A percentile compares a stretch with the other conserved stretches of the same genome.
These are phyloP conservation scores for Dendroctonus valens DNA, from an alignment of 1,140 invertebrate genomes.

Conservation along the genomic window DNA sequence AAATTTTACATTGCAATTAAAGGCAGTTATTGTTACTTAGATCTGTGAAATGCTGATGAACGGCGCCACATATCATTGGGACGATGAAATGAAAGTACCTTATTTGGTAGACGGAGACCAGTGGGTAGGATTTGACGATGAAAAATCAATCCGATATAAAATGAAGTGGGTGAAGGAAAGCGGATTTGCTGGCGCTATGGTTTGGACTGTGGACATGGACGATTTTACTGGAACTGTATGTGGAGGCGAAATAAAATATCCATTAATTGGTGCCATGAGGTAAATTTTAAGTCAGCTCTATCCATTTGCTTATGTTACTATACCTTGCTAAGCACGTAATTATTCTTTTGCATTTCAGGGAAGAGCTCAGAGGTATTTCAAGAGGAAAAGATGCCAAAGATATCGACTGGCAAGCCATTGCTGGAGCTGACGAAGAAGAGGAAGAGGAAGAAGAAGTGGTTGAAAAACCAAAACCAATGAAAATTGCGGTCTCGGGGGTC, in stretches of 20 bases:
- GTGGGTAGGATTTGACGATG: constrained; percentile 91
- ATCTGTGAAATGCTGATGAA: constrained; percentile 89
- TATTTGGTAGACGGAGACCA: constrained; percentile 78
- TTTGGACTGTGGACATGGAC: constrained; percentile 96
- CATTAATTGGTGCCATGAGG: constrained; percentile 88
- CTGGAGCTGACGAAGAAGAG: constrained; percentile 57
- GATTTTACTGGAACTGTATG: constrained; percentile 86
- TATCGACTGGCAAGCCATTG: constrained; percentile 79
- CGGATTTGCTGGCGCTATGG: constrained; percentile 91
- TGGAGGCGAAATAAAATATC: constrained; percentile 81
- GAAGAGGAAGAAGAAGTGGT: constrained; percentile 58
- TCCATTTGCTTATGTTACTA: too few relatives aligned
- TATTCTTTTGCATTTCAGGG: constrained; percentile 54
- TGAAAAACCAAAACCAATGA: constrained; percentile 75
- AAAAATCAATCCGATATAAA: constrained; percentile 78
- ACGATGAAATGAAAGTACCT: constrained; percentile 89
- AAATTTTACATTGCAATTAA: too few relatives aligned
- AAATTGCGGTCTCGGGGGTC: constrained; percentile 74
- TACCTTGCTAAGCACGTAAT: too few relatives aligned
- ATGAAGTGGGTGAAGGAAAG: constrained; percentile 90
- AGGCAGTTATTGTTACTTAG: constrained; percentile 49
- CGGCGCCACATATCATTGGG: constrained; percentile 86
- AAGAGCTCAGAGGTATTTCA: constrained; percentile 81
- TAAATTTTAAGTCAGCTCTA: constrained; percentile 40
- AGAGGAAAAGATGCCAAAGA: constrained; percentile 79